A percentile compares a stretch with the other conserved stretches of the same genome.
Conservation (phyloP, 2,888 invertebrate species). For the Sarcophaga caerulescens region DNA sequence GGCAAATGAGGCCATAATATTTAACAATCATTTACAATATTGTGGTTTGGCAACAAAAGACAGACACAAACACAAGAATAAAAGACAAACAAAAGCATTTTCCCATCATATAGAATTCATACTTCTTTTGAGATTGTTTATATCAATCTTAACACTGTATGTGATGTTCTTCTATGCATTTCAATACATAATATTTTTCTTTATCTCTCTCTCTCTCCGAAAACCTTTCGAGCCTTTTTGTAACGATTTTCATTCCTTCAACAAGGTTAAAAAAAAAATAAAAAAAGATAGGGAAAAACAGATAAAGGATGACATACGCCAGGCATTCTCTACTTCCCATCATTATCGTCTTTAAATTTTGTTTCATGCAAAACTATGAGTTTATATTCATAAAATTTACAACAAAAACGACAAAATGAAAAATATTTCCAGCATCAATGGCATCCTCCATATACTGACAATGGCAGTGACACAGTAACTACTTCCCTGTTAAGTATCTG, state of each 20-base stretch:
- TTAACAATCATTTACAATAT: conserved; percentile 61
- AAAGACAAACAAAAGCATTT: conserved; percentile 1
- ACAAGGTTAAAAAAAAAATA: not conserved
- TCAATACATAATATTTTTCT: not conserved
- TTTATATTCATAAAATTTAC: conserved; percentile 35
- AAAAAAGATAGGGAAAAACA: conserved; percentile 12
- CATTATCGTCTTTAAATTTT: conserved; percentile 50
- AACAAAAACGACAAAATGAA: not conserved
- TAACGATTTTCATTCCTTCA: not conserved
- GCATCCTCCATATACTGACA: conserved; percentile 1
- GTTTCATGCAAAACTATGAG: conserved; percentile 30
- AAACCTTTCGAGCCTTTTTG: not conserved
- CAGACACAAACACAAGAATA: not conserved
- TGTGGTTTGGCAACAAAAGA: conserved; percentile 34
- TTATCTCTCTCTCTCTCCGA: not conserved
- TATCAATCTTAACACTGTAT: not conserved
- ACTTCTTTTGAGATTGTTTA: not conserved
- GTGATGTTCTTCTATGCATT: not conserved
- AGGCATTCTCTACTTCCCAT: conserved; percentile 14
- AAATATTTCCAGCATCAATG: too few species aligned
- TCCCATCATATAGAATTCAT: conserved; percentile 26
- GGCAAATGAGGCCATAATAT: conserved; percentile 50
- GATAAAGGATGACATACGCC: conserved; percentile 49
- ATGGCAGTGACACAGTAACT: not conserved
- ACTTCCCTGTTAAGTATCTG: not conserved